A percentile compares a stretch with the other conserved stretches of the same genome.
These are phyloP conservation scores for Peromyscus maniculatus DNA, from an alignment of 2,113 vertebrate genomes.

Conservation along the genomic window DNA sequence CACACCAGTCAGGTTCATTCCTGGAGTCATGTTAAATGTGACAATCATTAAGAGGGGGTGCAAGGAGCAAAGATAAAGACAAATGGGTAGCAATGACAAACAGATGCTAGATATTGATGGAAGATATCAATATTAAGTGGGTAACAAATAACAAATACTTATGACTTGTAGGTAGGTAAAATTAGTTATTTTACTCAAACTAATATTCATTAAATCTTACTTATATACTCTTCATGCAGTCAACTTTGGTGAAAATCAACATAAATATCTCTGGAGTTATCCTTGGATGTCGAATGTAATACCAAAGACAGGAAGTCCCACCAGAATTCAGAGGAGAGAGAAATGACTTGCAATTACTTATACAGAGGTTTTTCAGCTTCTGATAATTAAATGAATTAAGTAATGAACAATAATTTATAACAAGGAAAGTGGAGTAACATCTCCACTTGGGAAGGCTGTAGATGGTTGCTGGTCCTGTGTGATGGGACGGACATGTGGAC, in stretches of 20 bases:
- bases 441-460: not conserved
- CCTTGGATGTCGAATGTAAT: not conserved
- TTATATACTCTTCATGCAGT: not conserved
- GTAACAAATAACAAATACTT: not conserved
- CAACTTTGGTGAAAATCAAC: not conserved
- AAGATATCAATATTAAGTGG: not conserved
- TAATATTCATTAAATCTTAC: not conserved
- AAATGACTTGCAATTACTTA: not conserved
- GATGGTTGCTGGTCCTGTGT: not conserved
- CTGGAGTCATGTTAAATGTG: not conserved
- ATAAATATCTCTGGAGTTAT: not conserved
- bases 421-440: not conserved
- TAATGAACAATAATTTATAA: not conserved
- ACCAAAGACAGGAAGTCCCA: not conserved
- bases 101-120: not conserved
- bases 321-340: not conserved
- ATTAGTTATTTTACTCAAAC: not conserved
- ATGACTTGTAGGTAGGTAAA: not conserved
- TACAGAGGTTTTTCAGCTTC: not conserved
- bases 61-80: not conserved
- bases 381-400: not conserved
- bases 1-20: not conserved
- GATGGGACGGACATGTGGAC: not conserved
- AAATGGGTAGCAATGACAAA: not conserved
- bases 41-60: not conserved